Conservation (phyloP, 2,797 vertebrate genomes). For the Geotrypetes seraphini region DNA sequence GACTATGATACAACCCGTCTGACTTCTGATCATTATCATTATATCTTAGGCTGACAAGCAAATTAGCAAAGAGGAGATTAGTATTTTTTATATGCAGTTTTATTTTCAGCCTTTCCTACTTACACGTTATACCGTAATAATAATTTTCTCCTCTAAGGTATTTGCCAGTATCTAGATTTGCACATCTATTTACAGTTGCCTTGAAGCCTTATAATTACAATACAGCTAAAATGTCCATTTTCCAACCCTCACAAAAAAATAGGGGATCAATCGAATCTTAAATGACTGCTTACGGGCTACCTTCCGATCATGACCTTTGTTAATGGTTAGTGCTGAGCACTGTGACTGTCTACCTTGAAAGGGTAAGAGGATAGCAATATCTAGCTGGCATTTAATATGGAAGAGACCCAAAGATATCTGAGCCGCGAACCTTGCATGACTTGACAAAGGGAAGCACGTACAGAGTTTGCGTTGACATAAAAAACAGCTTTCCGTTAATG, state of each 20-base stretch:
- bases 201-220: slow-evolving; percentile 69
- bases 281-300: slow-evolving; percentile 66
- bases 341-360: slow-evolving; percentile 66
- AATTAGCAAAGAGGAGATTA: slow-evolving; percentile 58
- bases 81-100: slow-evolving; percentile 57
- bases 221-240: slow-evolving; percentile 68
- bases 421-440: slow-evolving; percentile 53
- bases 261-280: slow-evolving; percentile 78
- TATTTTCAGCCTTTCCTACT: slow-evolving; percentile 59
- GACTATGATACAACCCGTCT: slow-evolving; percentile 42
- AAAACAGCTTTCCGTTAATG: slow-evolving; percentile 4
- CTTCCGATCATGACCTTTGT: slow-evolving; percentile 87
- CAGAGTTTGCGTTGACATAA: slow-evolving; percentile 24
- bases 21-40: slow-evolving; percentile 62
- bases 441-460: slow-evolving; percentile 51
- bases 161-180: slow-evolving; percentile 52
- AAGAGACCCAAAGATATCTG: slow-evolving; percentile 62
- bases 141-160: slow-evolving; percentile 62
- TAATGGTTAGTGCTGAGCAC: slow-evolving; percentile 79
- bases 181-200: slow-evolving; percentile 70
- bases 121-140: slow-evolving; percentile 42
- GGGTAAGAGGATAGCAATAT: slow-evolving; percentile 60
- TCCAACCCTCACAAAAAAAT: slow-evolving; percentile 67
- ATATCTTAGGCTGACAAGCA: slow-evolving; percentile 44
- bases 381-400: slow-evolving; percentile 79